These are phyloP conservation scores for Carassius carassius DNA, from an alignment of 2,113 vertebrate genomes.

Conservation along the genomic window DNA sequence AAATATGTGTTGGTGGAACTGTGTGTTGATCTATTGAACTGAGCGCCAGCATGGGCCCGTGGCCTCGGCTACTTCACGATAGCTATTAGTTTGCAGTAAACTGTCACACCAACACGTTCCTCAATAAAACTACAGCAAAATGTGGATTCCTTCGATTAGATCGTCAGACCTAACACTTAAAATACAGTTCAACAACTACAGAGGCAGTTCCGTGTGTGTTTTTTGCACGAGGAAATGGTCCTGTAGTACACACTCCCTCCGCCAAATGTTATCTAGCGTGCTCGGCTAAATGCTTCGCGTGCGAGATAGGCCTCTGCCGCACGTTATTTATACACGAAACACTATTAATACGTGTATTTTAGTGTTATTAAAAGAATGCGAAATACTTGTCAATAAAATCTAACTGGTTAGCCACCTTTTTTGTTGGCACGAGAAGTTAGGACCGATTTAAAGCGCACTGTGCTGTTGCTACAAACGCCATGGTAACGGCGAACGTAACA, in stretches of 20 bases:
- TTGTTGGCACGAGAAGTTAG: background rate
- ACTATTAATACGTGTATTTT: background rate
- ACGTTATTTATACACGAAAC: background rate
- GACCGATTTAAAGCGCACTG: background rate
- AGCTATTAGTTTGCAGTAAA: background rate
- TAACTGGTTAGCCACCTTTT: background rate
- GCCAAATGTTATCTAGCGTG: background rate
- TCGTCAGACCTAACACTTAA: constrained; percentile 8
- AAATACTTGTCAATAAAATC: background rate
- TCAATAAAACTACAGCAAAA: background rate
- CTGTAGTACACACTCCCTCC: constrained; percentile 1
- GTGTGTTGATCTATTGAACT: background rate
- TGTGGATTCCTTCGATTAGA: background rate
- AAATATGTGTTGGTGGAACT: background rate
- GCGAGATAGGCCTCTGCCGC: constrained; percentile 33
- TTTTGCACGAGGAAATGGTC: background rate
- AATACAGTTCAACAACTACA: background rate
- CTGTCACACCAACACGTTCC: background rate
- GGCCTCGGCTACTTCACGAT: constrained; percentile 10
- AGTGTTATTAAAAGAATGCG: too few relatives aligned
- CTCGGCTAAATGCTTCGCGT: constrained; percentile 29
- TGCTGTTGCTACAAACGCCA: constrained; percentile 49
- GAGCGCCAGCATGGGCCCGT: constrained; percentile 12
- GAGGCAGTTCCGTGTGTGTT: constrained; percentile 10
- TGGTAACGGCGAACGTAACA: constrained; percentile 65